Evolutionary conservation across 2,888 invertebrate species (phyloP).

Genomic region (Hydroisotoma schaefferi): DNA sequence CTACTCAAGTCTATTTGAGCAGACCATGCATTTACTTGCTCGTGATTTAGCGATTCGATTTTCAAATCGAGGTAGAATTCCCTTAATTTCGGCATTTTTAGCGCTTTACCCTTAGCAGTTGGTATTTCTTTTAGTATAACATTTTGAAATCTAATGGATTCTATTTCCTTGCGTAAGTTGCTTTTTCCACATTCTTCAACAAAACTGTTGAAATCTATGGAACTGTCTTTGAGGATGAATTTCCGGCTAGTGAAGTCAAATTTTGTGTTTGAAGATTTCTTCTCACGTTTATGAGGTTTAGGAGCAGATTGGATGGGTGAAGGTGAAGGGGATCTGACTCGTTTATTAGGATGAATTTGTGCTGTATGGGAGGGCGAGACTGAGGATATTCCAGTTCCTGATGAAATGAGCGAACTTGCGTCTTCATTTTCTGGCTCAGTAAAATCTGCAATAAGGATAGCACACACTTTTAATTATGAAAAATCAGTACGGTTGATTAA

Average conservation of each 20-base stretch:
- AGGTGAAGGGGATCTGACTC: background rate
- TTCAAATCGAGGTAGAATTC: slow-evolving; percentile 23
- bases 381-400: background rate
- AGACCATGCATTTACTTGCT: background rate
- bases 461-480: background rate
- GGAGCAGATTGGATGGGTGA: background rate
- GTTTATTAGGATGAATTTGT: too few relatives aligned
- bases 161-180: slow-evolving; percentile 10
- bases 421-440: slow-evolving; percentile 10
- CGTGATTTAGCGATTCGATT: slow-evolving; percentile 4
- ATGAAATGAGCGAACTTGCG: slow-evolving; percentile 2
- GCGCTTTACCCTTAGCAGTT: too few relatives aligned
- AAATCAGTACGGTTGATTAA: background rate
- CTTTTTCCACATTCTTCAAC: slow-evolving; percentile 1
- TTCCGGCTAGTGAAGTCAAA: slow-evolving; percentile 1
- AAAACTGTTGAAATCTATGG: slow-evolving; percentile 12
- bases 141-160: slow-evolving; percentile 18
- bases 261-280: background rate
- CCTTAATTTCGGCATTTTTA: slow-evolving; percentile 26
- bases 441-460: background rate
- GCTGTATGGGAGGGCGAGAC: background rate
- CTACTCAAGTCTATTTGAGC: slow-evolving; percentile 12
- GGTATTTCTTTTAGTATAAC: too few relatives aligned
- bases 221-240: background rate
- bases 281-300: background rate